Evolutionary conservation across 2,888 invertebrate species (phyloP), one percentile per base, ranked within the genome.

Genomic region (Ecdyonurus torrentis): DNA sequence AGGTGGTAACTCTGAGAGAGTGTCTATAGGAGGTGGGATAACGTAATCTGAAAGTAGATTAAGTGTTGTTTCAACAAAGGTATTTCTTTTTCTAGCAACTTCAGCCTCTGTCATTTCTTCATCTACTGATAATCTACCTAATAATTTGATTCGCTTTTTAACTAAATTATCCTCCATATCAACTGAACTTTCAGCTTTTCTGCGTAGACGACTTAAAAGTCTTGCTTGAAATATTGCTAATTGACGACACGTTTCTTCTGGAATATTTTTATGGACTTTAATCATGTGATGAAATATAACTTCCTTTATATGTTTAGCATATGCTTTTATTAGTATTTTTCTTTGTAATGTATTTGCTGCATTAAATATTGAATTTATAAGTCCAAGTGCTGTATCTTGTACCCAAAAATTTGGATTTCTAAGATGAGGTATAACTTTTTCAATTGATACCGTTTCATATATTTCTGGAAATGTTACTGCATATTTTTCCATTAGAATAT

Each of bases 321-420:
- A 37, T 10, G 37, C 24, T 59, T 20, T 3, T 2, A 59, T 59
- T 2, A 59, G 22, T 59, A 23, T n/a, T 5, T 20, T 59, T 59
- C 59, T 59, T 20, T 59, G 59, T 15, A 23, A 23, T 2, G 22
- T 24, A 3, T 59, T 24, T 22, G 59, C 59, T 59, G 18, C 24
- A 10, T n/a, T 10, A 22, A 59, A 59, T 22, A 59, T 24, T 18
- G 59, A 59, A 59, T 59, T 59, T 22, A 59, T 59, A 20, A 59
- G 24, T 3, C 22, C 59, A 2, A 59, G 24, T 23, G 59, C 59
- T 19, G 22, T 59, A 2, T 59, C 19, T 59, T 59, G 59, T 23
- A 59, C 22, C 22, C 23, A 23, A 59, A 59, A 59, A 22, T 23
- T 20, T 22, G 59, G 2, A 59, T 20, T 24, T 19, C 59, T 59